A percentile compares a stretch with the other conserved stretches of the same genome.
phyloP scores from a whole-genome alignment of 2,113 vertebrate genomes.

The Tringa solitaria region DNA sequence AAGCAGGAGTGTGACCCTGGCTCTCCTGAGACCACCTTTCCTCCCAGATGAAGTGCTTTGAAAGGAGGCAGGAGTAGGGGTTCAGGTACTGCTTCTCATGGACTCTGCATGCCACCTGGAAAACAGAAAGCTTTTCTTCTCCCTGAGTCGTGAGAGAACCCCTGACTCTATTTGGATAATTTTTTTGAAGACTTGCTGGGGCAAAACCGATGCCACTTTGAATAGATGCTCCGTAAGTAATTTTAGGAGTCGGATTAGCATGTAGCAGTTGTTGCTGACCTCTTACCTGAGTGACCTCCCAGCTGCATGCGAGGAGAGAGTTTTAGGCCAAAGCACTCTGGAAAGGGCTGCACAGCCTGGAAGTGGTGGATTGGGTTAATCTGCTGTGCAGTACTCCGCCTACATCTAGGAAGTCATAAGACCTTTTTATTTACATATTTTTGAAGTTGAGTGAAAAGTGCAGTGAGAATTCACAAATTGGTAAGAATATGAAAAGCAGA shows the following conservation, averaged over 20 bases:
- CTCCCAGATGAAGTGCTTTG: not conserved
- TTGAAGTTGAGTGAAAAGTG: not conserved
- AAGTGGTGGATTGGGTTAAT: not conserved
- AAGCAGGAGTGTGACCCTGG: not conserved
- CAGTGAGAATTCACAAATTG: not conserved
- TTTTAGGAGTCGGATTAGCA: fast-evolving
- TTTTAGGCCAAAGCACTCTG: not conserved
- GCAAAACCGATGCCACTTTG: not conserved
- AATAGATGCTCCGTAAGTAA: fast-evolving
- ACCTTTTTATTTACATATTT: not conserved
- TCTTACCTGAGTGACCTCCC: fast-evolving
- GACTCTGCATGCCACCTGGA: not conserved
- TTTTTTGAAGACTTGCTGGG: not conserved
- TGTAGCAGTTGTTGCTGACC: not conserved
- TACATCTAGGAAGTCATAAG: not conserved
- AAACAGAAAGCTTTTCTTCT: not conserved
- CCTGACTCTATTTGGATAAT: not conserved
- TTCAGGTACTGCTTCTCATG: not conserved
- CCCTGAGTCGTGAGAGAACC: not conserved
- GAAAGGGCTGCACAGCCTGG: not conserved
- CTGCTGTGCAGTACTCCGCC: fast-evolving
- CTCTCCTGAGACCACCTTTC: not conserved
- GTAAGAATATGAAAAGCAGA: not conserved
- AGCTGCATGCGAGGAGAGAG: not conserved
- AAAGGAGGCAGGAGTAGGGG: not conserved